Evolutionary conservation across 2,888 invertebrate species (phyloP), one percentile per base, ranked within the genome.

Genomic region (Heliconius ethilla): DNA sequence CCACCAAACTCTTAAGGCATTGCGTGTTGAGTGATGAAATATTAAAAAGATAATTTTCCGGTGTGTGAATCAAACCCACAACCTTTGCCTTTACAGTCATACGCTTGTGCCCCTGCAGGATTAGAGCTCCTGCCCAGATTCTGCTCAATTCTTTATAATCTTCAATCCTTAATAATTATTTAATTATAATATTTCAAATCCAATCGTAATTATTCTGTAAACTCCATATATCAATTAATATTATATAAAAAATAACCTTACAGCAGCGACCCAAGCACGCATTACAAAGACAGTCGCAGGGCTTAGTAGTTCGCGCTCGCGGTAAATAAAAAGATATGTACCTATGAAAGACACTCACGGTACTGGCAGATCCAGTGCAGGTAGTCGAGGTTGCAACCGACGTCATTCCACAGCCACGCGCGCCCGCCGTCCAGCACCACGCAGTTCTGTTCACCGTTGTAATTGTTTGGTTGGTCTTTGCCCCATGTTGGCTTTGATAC

Each of bases 401-500:
- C 98, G 90, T 98, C 98, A 89, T 98, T 98, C 98, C 98, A 98
- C 0, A 97, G 94, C 98, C 98, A 98, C 80, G 96, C 96, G 73
- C 98, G 95, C 0, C 97, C 98, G 1, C 98, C 98, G 88, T 98
- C 98, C 82, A 98, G 93, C 22, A 98, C 98, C n/a, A 97, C 98
- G 91, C 98, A 98, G 89, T 98, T 98, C 89, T 98, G 98, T 86
- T 98, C 98, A 0, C 98, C 98, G 88, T 98, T 98, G 94, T 98
- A 98, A 89, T 98, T 98, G 90, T 98, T 98, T 0, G 98, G 98
- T 87, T 98, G 98, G 87, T 98, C 98, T 88, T 98, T 97, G 75
- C 98, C 98, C 98, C 98, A 98, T 0, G 97, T 95, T 7, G 98
- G 97, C 84, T 96, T 96, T 11, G 95, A 96, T 13, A 98, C 97